A percentile compares a stretch with the other conserved stretches of the same genome.
Evolutionary conservation across 2,888 invertebrate genomes (phyloP).

Genomic region (Hyposoter dolosus): DNA sequence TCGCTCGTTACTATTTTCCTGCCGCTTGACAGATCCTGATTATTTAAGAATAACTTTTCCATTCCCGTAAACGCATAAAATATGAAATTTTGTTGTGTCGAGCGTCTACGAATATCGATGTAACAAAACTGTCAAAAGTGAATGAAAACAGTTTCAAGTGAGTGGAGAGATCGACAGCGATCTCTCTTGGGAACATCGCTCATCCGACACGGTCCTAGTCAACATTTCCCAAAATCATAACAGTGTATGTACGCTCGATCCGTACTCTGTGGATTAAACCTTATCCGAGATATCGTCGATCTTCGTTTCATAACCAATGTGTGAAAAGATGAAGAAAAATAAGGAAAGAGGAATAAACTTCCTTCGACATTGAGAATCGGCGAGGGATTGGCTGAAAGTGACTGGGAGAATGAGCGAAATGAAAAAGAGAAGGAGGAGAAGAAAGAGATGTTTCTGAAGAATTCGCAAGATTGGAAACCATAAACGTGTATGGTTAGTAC

Average conservation of each 20-base stretch:
- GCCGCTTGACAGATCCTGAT: constrained; percentile 1
- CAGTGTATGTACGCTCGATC: background rate
- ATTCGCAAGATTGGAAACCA: constrained; percentile 71
- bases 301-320: constrained; percentile 43
- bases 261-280: constrained; percentile 12
- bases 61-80: background rate
- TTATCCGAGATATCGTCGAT: constrained; percentile 22
- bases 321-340: constrained; percentile 20
- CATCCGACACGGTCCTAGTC: background rate
- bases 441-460: constrained; percentile 55
- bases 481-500: constrained; percentile 69
- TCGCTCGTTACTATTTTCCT: background rate
- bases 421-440: background rate
- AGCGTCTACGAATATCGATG: background rate
- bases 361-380: constrained; percentile 36
- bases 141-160: background rate
- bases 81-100: background rate
- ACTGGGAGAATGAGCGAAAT: constrained; percentile 7
- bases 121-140: background rate
- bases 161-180: background rate
- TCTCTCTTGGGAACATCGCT: constrained; percentile 3
- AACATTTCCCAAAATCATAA: constrained; percentile 15
- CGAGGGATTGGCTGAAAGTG: constrained; percentile 21
- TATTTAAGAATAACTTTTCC: background rate
- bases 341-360: background rate